These are phyloP conservation scores for Pardosa pseudoannulata DNA, from an alignment of 2,888 invertebrate species.

Conservation along the genomic window DNA sequence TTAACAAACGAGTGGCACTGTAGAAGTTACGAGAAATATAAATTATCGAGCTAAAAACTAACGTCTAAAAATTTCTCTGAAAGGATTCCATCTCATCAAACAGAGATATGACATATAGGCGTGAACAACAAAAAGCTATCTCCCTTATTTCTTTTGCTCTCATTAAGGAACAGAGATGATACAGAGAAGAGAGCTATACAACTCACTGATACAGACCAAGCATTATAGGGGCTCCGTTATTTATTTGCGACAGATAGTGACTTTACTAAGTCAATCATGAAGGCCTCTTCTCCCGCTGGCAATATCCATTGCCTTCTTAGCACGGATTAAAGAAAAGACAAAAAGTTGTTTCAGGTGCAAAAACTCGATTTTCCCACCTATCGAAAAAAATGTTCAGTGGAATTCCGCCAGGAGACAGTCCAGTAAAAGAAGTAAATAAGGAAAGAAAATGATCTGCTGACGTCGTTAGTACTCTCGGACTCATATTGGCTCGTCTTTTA, in stretches of 20 bases:
- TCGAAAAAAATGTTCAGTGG: conserved; percentile 11
- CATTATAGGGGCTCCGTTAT: conserved; percentile 16
- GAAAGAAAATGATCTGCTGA: conserved; percentile 33
- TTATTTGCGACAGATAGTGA: conserved; percentile 35
- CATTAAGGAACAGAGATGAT: conserved; percentile 19
- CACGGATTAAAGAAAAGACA: conserved; percentile 32
- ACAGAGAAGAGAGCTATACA: neutral
- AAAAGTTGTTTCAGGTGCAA: conserved; percentile 40
- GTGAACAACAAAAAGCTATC: conserved; percentile 15
- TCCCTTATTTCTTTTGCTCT: neutral
- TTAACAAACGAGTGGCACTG: neutral
- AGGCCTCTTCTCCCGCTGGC: neutral
- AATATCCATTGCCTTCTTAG: conserved; percentile 31
- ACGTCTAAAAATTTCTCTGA: neutral
- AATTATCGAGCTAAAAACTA: too few relatives aligned
- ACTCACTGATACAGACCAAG: neutral
- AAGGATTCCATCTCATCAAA: neutral
- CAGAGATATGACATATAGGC: conserved; percentile 1
- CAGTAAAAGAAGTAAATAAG: conserved; percentile 27
- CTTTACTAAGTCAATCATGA: conserved; percentile 24
- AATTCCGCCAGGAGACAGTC: conserved; percentile 19
- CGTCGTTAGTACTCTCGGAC: conserved; percentile 32
- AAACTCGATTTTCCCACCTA: conserved; percentile 38
- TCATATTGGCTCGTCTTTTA: conserved; percentile 20
- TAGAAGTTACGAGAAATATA: too few relatives aligned